Conservation (phyloP, 64 coral and sea anemone genomes). For the Stichodactyla helianthus region DNA sequence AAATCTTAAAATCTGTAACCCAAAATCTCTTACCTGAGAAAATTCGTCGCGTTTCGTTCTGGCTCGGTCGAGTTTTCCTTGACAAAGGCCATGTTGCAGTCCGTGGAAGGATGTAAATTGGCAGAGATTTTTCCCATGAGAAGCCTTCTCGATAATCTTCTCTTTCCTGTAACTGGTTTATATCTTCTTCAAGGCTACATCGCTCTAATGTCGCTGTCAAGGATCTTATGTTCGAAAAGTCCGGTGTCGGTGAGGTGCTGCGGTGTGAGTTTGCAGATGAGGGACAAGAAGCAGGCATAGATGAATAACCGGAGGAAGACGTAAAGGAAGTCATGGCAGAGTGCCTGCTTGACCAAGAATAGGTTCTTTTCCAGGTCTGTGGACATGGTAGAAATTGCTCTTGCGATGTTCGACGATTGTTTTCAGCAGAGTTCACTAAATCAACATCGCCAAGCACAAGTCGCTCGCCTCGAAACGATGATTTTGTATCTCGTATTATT, state of each 20-base stretch:
- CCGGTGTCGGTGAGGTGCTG: constrained; percentile 85
- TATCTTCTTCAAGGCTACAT: constrained; percentile 57
- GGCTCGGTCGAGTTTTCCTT: constrained; percentile 14
- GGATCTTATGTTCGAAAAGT: constrained; percentile 82
- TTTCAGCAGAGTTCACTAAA: background rate
- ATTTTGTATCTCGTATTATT: background rate
- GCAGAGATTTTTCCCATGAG: background rate
- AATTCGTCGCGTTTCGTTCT: constrained; percentile 24
- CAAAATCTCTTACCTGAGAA: constrained; percentile 44
- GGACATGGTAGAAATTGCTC: constrained; percentile 20
- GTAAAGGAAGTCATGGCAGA: constrained; percentile 59
- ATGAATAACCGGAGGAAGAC: constrained; percentile 81
- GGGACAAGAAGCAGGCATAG: constrained; percentile 76
- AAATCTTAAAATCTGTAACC: background rate
- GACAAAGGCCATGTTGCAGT: constrained; percentile 44
- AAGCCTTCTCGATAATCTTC: constrained; percentile 19
- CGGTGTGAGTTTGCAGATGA: constrained; percentile 92
- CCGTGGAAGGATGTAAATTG: background rate
- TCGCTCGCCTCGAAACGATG: constrained; percentile 8
- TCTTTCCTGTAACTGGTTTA: constrained; percentile 36
- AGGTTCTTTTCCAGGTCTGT: constrained; percentile 34
- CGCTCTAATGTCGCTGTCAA: constrained; percentile 72
- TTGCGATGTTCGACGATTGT: background rate
- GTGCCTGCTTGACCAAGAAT: constrained; percentile 63
- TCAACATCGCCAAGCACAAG: constrained; percentile 2